A percentile compares a stretch with the other conserved stretches of the same genome.
Evolutionary conservation across 2,113 vertebrate species (phyloP).

Genomic region (Gasterosteus nipponicus): DNA sequence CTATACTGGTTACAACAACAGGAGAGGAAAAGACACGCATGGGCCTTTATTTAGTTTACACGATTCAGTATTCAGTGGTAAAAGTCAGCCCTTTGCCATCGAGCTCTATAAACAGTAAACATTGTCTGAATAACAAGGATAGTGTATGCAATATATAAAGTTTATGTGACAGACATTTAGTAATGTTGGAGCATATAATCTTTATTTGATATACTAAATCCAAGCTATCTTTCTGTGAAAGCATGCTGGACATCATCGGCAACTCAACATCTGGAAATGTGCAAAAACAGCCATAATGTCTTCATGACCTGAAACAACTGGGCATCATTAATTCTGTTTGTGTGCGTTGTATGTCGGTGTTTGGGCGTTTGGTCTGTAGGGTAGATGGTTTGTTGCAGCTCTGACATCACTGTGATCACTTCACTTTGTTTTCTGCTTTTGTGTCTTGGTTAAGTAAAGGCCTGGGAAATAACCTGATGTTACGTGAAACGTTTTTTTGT

Average conservation of each 20-base stretch:
- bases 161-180: not conserved
- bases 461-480: too few species aligned
- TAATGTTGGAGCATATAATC: not conserved
- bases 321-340: not conserved
- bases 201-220: not conserved
- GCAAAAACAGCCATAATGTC: not conserved
- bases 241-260: not conserved
- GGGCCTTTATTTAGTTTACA: not conserved
- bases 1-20: not conserved
- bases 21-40: not conserved
- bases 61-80: not conserved
- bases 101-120: not conserved
- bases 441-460: not conserved
- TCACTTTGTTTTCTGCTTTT: not conserved
- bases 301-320: not conserved
- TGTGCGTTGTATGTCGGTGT: not conserved
- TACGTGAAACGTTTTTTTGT: not conserved
- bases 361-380: not conserved
- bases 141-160: not conserved
- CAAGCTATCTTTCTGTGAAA: not conserved
- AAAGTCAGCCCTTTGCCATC: not conserved
- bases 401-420: not conserved
- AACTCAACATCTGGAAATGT: constrained; percentile 1
- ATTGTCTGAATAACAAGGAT: not conserved
- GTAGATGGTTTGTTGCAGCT: not conserved